Conservation (phyloP, 2,113 vertebrate genomes). For the Malurus melanocephalus region DNA sequence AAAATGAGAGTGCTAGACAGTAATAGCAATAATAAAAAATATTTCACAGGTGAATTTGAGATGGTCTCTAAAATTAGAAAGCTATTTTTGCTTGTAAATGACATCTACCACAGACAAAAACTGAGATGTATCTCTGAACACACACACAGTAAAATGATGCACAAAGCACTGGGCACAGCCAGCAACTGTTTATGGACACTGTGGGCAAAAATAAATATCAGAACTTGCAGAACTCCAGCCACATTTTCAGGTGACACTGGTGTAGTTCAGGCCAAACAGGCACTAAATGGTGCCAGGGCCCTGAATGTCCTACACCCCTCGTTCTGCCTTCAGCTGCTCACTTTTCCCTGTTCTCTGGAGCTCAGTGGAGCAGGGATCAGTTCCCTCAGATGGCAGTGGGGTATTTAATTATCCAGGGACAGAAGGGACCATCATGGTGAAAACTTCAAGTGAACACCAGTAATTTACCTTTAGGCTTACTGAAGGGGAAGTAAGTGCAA, state of each 20-base stretch:
- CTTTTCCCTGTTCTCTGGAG: background rate
- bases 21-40: background rate
- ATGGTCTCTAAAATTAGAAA: background rate
- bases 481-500: background rate
- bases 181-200: background rate
- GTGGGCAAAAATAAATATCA: background rate
- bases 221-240: background rate
- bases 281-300: background rate
- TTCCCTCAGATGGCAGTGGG: background rate
- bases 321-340: background rate
- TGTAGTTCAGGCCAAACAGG: background rate
- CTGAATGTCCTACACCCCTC: background rate
- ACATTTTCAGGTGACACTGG: background rate
- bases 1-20: background rate
- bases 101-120: background rate
- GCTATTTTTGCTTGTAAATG: background rate
- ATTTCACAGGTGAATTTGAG: background rate
- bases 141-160: background rate
- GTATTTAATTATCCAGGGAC: background rate
- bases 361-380: background rate
- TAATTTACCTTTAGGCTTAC: background rate
- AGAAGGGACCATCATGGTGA: background rate
- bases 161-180: background rate
- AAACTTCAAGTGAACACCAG: background rate
- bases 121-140: background rate